Conservation (phyloP, 2,888 invertebrate genomes). For the Dynastes tityus region DNA sequence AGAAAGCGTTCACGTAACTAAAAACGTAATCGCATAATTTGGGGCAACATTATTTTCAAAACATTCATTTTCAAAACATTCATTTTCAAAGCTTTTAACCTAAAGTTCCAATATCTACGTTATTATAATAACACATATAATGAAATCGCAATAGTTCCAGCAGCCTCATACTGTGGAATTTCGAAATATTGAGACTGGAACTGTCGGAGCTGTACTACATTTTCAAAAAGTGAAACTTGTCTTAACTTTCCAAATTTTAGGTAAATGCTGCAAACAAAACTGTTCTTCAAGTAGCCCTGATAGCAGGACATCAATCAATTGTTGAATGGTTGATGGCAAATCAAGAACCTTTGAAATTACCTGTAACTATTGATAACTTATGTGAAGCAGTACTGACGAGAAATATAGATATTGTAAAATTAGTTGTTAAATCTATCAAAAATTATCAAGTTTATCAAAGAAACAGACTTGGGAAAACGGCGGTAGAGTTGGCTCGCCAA, state of each 20-base stretch:
- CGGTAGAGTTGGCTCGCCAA: slow-evolving; percentile 2
- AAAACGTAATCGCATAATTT: no score
- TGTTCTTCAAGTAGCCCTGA: slow-evolving; percentile 5
- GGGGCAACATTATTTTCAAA: no score
- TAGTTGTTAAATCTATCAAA: background rate
- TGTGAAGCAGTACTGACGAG: background rate
- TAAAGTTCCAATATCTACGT: no score
- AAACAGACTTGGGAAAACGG: background rate
- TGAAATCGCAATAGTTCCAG: no score
- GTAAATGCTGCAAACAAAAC: background rate
- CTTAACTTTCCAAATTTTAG: background rate
- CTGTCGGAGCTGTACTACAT: no score
- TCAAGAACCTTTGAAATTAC: background rate
- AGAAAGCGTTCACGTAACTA: no score
- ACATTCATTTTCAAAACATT: no score
- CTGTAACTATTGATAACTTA: slow-evolving; percentile 14
- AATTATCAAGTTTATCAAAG: background rate
- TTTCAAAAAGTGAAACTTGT: background rate
- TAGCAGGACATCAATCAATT: background rate
- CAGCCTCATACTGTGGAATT: no score
- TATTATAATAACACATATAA: no score
- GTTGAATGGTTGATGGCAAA: slow-evolving; percentile 20
- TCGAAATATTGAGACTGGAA: no score
- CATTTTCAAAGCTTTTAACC: no score
- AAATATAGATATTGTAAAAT: background rate